Evolutionary conservation across 1,140 invertebrate species (phyloP), one percentile per base, ranked within the genome.

Genomic region (Mya arenaria): DNA sequence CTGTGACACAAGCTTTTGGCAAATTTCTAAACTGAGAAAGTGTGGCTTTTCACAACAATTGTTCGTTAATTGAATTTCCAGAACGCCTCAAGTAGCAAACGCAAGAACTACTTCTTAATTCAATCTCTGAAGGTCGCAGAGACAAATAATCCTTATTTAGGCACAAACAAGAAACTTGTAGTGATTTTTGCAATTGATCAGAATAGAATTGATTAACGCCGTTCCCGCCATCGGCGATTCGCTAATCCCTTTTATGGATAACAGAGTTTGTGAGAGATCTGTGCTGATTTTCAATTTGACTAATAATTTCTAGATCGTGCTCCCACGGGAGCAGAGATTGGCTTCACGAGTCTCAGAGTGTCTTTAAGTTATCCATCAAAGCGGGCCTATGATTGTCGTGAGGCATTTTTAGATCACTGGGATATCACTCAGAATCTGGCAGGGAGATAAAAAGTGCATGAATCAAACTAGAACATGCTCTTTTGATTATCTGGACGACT

Each of bases 211-310:
- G 41, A 75, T 75, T 75, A 75, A 37, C 30, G 23, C 63, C 39
- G n/a, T 75, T 30, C 73, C 60, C 62, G 56, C 73, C 58, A 28
- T 62, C 30, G 56, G 60, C 73, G 56, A 65, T 32, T 41, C 25
- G 30, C 58, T 75, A 75, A 75, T 75, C 73, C 63, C 36, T 34
- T 72, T 75, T 75, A 75, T 23, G 56, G 73, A 62, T 75, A 63
- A 75, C 56, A 63, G 62, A 75, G 73, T 75, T 75, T 63, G 41
- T 23, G 32, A 60, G 58, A 37, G 52, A 75, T 62, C 73, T 75
- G 73, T 58, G 28, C 32, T 52, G 73, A 62, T 75, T 75, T 75
- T 55, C 73, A 75, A 75, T 75, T 60, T 41, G 73, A 55, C 73
- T 63, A 75, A 62, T 75, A 75, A 75, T 75, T 44, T 32, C 34